Evolutionary conservation across 2,113 vertebrate species (phyloP).

Genomic region (Chrysochloris asiatica): DNA sequence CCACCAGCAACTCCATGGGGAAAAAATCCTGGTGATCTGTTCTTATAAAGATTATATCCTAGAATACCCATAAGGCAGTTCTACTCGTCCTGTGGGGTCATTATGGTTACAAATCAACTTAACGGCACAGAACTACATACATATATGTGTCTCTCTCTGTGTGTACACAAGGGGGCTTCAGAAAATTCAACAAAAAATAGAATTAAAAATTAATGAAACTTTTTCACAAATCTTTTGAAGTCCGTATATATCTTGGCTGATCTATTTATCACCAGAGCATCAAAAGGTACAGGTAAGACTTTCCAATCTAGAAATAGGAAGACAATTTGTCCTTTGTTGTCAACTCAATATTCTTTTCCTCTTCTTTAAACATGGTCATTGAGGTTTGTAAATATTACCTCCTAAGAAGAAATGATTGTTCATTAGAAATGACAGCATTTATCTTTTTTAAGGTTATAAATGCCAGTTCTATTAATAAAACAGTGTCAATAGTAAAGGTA

Average conservation of each 20-base stretch:
- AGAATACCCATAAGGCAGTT: not conserved
- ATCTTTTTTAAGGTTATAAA: slow-evolving; percentile 28
- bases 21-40: not conserved
- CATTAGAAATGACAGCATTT: not conserved
- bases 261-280: not conserved
- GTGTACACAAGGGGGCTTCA: no score
- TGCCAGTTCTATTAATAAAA: slow-evolving; percentile 45
- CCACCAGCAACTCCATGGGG: not conserved
- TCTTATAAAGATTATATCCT: not conserved
- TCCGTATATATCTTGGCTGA: not conserved
- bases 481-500: slow-evolving; percentile 34
- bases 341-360: not conserved
- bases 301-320: slow-evolving; percentile 47
- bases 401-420: slow-evolving; percentile 39
- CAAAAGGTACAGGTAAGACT: slow-evolving; percentile 1
- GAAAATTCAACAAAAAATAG: no score
- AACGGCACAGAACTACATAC: not conserved
- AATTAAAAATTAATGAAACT: no score
- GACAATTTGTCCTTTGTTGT: not conserved
- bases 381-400: slow-evolving; percentile 25
- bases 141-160: no score
- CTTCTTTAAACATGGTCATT: not conserved
- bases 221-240: no score
- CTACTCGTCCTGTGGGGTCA: not conserved
- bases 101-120: not conserved